phyloP scores from a whole-genome alignment of 2,113 vertebrate species.

The Sarotherodon lohbergeri region DNA sequence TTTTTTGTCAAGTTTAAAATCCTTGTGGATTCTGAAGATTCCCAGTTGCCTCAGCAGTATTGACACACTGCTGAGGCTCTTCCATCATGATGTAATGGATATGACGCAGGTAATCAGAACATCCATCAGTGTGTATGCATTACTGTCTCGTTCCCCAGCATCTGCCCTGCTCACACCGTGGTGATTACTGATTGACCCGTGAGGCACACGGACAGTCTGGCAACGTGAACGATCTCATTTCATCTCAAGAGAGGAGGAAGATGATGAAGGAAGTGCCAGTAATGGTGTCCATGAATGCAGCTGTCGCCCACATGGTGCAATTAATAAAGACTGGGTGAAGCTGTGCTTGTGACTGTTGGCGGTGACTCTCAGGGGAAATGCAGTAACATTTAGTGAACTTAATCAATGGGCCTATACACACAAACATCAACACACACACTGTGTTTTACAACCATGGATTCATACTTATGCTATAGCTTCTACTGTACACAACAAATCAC shows the following conservation, averaged over 20 bases:
- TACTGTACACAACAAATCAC: neutral
- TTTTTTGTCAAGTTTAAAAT: neutral
- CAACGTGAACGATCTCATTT: slow-evolving; percentile 32
- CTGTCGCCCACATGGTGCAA: slow-evolving; percentile 25
- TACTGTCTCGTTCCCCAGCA: neutral
- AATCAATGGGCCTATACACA: neutral
- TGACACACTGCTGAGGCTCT: neutral
- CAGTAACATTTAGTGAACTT: neutral
- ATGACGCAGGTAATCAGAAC: neutral
- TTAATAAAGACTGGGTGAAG: slow-evolving; percentile 46
- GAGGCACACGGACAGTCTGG: neutral
- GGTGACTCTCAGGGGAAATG: neutral
- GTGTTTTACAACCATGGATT: neutral
- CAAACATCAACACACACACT: neutral
- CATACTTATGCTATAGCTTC: neutral
- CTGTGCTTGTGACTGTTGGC: neutral
- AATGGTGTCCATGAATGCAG: slow-evolving; percentile 36
- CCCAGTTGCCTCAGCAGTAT: neutral
- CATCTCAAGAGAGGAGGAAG: slow-evolving; percentile 10
- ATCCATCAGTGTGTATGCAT: slow-evolving; percentile 9
- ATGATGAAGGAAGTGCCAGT: neutral
- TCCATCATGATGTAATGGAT: neutral
- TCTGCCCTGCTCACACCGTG: neutral
- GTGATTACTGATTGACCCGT: neutral
- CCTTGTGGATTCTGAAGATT: neutral